Base-by-base conservation (phyloP, 2,888 invertebrate species). In the Philonicus albiceps region DNA sequence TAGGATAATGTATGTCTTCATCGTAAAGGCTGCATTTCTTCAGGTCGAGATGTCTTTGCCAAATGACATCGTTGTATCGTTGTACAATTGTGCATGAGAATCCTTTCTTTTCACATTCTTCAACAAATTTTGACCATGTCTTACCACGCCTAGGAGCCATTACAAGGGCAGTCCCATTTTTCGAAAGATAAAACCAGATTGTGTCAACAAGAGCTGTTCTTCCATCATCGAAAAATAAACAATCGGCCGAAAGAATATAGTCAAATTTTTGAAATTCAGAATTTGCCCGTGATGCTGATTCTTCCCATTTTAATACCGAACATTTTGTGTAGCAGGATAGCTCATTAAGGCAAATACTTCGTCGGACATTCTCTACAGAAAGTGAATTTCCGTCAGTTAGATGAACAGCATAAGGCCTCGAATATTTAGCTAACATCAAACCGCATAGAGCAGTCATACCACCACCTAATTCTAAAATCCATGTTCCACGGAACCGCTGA, bases 391-490 rank as follows among this genome's bases (percentile, higher is more conserved):
- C 97, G 91, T 97, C 97, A 16, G 96, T 96, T 49, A 97, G 93
- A 88, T 95, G 94, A 4, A 97, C 95, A 31, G 93, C 92, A 88
- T 93, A 93, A 0, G 96, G 94, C 80, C 93, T 92, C 86, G 95
- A 94, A 89, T 95, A 95, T 90, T 95, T 95, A 86, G 96, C 95
- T 81, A 94, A 93, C 90, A 96, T 94, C 16, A 97, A 92, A 1
- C 96, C 97, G 7, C 96, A 96, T 40, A 97, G 92, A 89, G 96
- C 96, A 27, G 96, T 96, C 96, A 97, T 97, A 3, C 97, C 97
- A 22, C 97, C 97, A 2, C 97, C 97, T 73, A 97, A 92, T 91
- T 97, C 97, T 89, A 96, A 93, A 34, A 97, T 94, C 90, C 93
- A 93, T 90, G 95, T 95, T 88, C 93, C 93, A n/a, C 93, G 92